Evolutionary conservation across 2,888 invertebrate species (phyloP).

Genomic region (Acanthosoma haemorrhoidale): DNA sequence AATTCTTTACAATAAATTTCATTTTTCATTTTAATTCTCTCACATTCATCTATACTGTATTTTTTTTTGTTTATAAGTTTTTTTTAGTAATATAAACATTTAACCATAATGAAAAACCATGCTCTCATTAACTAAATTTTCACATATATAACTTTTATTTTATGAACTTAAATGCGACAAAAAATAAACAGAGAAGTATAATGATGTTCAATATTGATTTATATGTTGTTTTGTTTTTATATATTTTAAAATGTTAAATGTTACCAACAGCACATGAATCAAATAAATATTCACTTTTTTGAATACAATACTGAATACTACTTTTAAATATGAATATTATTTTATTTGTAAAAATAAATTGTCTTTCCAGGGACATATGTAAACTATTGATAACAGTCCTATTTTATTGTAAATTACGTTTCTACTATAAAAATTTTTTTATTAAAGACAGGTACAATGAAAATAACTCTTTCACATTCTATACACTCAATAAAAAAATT

Average conservation of each 20-base stretch:
- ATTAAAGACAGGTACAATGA: background rate
- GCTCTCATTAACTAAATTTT: too few relatives aligned
- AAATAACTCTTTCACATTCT: background rate
- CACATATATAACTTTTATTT: too few relatives aligned
- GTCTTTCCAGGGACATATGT: background rate
- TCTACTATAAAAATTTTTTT: background rate
- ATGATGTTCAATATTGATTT: too few relatives aligned
- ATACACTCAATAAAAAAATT: conserved; percentile 20
- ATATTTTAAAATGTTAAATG: too few relatives aligned
- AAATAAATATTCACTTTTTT: too few relatives aligned
- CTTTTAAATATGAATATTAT: background rate
- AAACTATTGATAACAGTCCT: background rate
- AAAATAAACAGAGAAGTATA: too few relatives aligned
- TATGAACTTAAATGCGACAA: too few relatives aligned
- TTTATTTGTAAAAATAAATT: background rate
- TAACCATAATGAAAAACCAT: too few relatives aligned
- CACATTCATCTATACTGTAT: background rate
- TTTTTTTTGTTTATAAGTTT: background rate
- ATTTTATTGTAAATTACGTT: background rate
- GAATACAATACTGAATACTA: too few relatives aligned
- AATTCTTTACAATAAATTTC: background rate
- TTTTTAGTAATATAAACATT: too few relatives aligned
- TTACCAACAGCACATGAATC: too few relatives aligned
- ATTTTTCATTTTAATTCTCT: background rate
- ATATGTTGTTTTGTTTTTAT: too few relatives aligned